Conservation (phyloP, 1,140 invertebrate species). For the Drosophila parabipectinata region DNA sequence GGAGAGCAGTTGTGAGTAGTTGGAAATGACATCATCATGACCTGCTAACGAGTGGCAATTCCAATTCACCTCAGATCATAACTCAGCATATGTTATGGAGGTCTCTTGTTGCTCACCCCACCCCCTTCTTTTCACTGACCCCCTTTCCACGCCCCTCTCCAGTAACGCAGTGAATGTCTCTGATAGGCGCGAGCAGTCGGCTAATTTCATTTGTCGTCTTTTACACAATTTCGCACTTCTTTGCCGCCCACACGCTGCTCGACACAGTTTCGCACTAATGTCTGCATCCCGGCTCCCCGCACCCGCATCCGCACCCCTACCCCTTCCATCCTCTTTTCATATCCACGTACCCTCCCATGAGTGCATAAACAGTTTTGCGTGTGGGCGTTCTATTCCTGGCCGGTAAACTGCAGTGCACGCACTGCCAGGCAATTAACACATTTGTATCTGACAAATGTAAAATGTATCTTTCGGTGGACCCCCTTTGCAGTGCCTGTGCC, state of each 20-base stretch:
- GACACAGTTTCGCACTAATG: slow-evolving; percentile 65
- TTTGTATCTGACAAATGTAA: slow-evolving; percentile 81
- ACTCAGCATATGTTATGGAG: slow-evolving; percentile 38
- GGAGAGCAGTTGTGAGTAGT: neutral
- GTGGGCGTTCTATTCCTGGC: slow-evolving; percentile 79
- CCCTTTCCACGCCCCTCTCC: neutral
- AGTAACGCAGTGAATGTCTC: slow-evolving; percentile 18
- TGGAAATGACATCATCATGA: slow-evolving; percentile 64
- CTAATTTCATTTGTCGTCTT: slow-evolving; percentile 65
- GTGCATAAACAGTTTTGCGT: slow-evolving; percentile 54
- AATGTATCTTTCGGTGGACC: slow-evolving; percentile 60
- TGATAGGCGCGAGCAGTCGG: slow-evolving; percentile 48
- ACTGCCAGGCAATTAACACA: slow-evolving; percentile 75
- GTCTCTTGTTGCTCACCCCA: slow-evolving; percentile 15
- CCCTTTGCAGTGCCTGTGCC: slow-evolving; percentile 24
- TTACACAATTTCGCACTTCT: slow-evolving; percentile 76
- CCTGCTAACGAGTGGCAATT: slow-evolving; percentile 47
- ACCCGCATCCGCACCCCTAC: slow-evolving; percentile 15
- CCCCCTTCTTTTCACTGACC: neutral
- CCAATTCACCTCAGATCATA: slow-evolving; percentile 47
- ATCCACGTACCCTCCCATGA: neutral
- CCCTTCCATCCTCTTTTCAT: neutral
- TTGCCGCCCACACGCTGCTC: slow-evolving; percentile 66
- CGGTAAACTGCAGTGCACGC: slow-evolving; percentile 45
- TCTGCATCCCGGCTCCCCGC: slow-evolving; percentile 30